Conservation (phyloP, 2,888 invertebrate species). For the Drosophila nigritarsus region DNA sequence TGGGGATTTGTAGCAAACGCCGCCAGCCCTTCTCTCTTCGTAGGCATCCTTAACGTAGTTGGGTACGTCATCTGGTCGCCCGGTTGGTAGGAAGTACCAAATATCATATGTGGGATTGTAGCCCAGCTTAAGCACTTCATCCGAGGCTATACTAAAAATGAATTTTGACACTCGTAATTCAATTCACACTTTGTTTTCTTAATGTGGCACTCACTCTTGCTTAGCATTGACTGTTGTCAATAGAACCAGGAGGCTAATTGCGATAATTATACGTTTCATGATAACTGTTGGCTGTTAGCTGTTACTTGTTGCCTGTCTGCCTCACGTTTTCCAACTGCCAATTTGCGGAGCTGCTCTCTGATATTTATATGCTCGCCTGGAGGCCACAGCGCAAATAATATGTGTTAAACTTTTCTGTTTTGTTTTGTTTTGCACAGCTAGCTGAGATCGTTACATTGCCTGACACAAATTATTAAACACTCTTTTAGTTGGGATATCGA, state of each 20-base stretch:
- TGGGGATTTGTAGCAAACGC: slow-evolving; percentile 42
- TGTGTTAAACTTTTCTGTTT: neutral
- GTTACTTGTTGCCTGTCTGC: slow-evolving; percentile 17
- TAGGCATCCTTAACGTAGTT: slow-evolving; percentile 47
- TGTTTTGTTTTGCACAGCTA: neutral
- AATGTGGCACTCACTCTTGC: slow-evolving; percentile 29
- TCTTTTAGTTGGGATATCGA: neutral
- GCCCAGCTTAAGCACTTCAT: slow-evolving; percentile 14
- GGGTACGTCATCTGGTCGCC: slow-evolving; percentile 35
- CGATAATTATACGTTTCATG: slow-evolving; percentile 38
- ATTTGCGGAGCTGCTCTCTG: slow-evolving; percentile 2
- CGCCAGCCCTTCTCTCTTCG: slow-evolving; percentile 36
- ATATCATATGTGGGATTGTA: slow-evolving; percentile 71
- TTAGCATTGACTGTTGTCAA: slow-evolving; percentile 7
- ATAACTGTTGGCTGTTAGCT: slow-evolving; percentile 10
- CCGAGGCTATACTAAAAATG: slow-evolving; percentile 5
- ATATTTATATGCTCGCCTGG: slow-evolving; percentile 33
- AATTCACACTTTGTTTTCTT: neutral
- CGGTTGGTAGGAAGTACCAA: slow-evolving; percentile 65
- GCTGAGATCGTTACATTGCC: slow-evolving; percentile 6
- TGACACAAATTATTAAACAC: neutral
- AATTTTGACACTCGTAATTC: neutral
- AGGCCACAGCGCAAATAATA: slow-evolving; percentile 15
- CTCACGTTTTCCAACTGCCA: slow-evolving; percentile 35
- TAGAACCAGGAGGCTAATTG: slow-evolving; percentile 34